Evolutionary conservation across 2,797 vertebrate genomes (phyloP).

Genomic region (Danio kyathit): DNA sequence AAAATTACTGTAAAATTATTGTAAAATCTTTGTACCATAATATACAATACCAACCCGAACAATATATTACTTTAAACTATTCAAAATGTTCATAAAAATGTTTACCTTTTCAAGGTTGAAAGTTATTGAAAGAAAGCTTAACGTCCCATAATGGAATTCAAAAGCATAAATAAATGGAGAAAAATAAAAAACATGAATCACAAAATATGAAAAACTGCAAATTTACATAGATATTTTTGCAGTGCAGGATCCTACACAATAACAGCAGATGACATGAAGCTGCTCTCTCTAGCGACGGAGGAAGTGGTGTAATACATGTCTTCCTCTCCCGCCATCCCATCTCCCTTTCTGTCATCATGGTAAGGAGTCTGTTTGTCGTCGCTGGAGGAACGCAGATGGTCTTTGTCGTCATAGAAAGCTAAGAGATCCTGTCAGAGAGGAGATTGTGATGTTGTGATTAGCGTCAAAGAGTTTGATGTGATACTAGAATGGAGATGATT

Average conservation of each 20-base stretch:
- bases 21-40: no score
- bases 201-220: no score
- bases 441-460: slow-evolving; percentile 1
- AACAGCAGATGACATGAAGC: slow-evolving; percentile 80
- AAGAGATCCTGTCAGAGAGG: slow-evolving; percentile 74
- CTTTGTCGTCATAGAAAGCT: slow-evolving; percentile 57
- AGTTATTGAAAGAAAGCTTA: no score
- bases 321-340: not conserved
- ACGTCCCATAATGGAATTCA: no score
- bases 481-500: not conserved
- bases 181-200: no score
- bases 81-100: no score
- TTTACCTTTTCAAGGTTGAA: no score
- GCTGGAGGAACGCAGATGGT: slow-evolving; percentile 65
- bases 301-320: slow-evolving; percentile 17
- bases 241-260: slow-evolving; percentile 70
- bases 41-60: no score
- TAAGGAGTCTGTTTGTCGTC: slow-evolving; percentile 72
- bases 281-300: slow-evolving; percentile 70
- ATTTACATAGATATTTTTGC: no score
- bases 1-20: no score
- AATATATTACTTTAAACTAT: no score
- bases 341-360: slow-evolving; percentile 39
- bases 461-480: slow-evolving; percentile 12
- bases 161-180: no score